phyloP scores from a whole-genome alignment of 2,888 invertebrate species.

The Cosmorhoe ocellata region DNA sequence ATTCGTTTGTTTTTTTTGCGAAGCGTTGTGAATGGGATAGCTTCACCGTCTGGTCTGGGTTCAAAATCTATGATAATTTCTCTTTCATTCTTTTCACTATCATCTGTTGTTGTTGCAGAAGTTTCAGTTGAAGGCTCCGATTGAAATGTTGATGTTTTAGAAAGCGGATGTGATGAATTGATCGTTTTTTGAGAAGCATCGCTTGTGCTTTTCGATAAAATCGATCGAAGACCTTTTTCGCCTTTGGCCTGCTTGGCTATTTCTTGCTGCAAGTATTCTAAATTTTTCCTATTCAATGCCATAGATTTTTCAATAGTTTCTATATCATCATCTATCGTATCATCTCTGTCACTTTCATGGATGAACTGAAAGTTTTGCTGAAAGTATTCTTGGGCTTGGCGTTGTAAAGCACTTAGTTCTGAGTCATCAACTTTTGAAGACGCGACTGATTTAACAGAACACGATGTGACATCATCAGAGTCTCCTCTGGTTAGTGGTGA shows the following conservation, averaged over 20 bases:
- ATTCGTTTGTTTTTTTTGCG: conserved; percentile 75
- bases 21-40: conserved; percentile 83
- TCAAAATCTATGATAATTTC: conserved; percentile 95
- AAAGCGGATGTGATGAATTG: conserved; percentile 67
- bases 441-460: conserved; percentile 69
- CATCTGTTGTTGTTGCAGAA: conserved; percentile 76
- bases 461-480: conserved; percentile 72
- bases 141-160: conserved; percentile 78
- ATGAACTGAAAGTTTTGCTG: conserved; percentile 81
- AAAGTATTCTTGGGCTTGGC: conserved; percentile 77
- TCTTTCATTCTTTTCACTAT: conserved; percentile 85
- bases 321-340: conserved; percentile 78
- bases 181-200: conserved; percentile 72
- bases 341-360: conserved; percentile 78
- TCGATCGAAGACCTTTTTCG: conserved; percentile 66
- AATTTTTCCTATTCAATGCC: conserved; percentile 75
- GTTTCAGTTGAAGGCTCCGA: conserved; percentile 80
- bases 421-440: conserved; percentile 72
- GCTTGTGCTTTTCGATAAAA: conserved; percentile 73
- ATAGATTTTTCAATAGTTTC: conserved; percentile 79
- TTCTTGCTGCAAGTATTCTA: conserved; percentile 79
- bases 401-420: conserved; percentile 67
- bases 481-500: conserved; percentile 75
- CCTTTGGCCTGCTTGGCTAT: conserved; percentile 75
- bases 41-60: conserved; percentile 86